A percentile compares a stretch with the other conserved stretches of the same genome.
phyloP scores from a whole-genome alignment of 2,113 vertebrate species.

The Eclectus roratus region DNA sequence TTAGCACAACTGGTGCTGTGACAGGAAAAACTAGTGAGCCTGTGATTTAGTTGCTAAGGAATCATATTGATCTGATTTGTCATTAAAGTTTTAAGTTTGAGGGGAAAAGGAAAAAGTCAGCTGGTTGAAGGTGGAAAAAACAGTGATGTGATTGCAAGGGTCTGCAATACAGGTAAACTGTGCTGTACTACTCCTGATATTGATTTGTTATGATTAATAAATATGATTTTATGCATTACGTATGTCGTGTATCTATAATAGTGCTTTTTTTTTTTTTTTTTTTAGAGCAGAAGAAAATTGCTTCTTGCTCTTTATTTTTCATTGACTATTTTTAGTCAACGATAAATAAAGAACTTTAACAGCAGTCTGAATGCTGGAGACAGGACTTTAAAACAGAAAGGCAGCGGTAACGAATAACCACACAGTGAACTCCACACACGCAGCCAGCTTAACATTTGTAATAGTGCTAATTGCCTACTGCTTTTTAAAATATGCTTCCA shows the following conservation, averaged over 20 bases:
- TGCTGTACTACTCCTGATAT: slow-evolving; percentile 5
- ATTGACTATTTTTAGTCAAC: slow-evolving; percentile 65
- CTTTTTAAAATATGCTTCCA: slow-evolving; percentile 89
- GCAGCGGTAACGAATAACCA: slow-evolving; percentile 42
- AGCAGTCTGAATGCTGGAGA: slow-evolving; percentile 35
- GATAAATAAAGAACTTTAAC: slow-evolving; percentile 68
- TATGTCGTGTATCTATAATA: slow-evolving; percentile 1
- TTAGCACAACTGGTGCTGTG: slow-evolving; percentile 71
- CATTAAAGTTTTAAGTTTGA: slow-evolving; percentile 77
- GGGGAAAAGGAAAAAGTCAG: not conserved
- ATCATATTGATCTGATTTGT: slow-evolving; percentile 70
- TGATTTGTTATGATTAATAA: slow-evolving; percentile 63
- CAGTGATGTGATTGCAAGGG: slow-evolving; percentile 30
- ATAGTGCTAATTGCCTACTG: slow-evolving; percentile 83
- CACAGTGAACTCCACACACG: not conserved
- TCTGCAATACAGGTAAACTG: slow-evolving; percentile 42
- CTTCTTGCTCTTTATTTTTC: slow-evolving; percentile 64
- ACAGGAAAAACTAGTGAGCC: slow-evolving; percentile 65
- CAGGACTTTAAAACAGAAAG: slow-evolving; percentile 50
- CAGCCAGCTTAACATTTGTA: slow-evolving; percentile 80
- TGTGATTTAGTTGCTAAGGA: slow-evolving; percentile 76
- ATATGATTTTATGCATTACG: slow-evolving; percentile 50
- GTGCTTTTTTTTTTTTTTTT: not conserved
- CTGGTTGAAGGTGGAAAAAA: slow-evolving; percentile 27
- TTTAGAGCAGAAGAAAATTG: slow-evolving; percentile 41